A percentile compares a stretch with the other conserved stretches of the same genome.
Conservation (phyloP, 2,113 vertebrate genomes). For the Potamarius usumacintae region DNA sequence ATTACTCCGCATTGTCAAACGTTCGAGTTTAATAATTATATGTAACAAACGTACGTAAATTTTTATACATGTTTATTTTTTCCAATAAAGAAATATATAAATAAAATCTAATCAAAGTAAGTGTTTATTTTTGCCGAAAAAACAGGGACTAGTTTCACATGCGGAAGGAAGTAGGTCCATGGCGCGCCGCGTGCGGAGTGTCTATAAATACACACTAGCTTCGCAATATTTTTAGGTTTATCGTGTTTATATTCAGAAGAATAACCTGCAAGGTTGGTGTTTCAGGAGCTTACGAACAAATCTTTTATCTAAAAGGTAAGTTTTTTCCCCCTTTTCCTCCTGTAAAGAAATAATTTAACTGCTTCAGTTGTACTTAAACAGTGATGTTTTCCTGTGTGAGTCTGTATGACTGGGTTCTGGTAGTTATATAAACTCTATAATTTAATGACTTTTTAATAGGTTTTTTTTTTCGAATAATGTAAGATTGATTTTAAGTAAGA, state of each 20-base stretch:
- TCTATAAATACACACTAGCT: constrained; percentile 47
- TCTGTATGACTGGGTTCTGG: neutral
- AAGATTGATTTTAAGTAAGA: too few species aligned
- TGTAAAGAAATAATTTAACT: neutral
- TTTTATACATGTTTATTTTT: neutral
- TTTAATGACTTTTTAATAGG: neutral
- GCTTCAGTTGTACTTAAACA: accelerated
- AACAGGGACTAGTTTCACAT: constrained; percentile 37
- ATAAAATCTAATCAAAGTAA: neutral
- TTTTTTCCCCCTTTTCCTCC: neutral
- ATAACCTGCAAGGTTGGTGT: too few species aligned
- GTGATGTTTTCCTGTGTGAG: too few species aligned
- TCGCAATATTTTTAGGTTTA: neutral
- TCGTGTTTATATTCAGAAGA: too few species aligned
- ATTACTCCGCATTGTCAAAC: constrained; percentile 32
- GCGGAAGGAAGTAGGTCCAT: constrained; percentile 48
- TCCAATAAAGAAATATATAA: neutral
- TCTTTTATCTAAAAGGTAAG: neutral
- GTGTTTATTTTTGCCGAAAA: neutral
- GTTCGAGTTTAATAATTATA: neutral
- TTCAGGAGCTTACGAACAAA: too few species aligned
- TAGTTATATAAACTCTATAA: neutral
- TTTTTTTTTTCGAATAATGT: neutral
- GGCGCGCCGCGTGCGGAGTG: constrained; percentile 34
- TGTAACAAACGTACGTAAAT: neutral